Percentiles rank a stretch among this genome's conserved stretches.
Evolutionary conservation across 2,888 invertebrate species (phyloP).

Genomic region (Eumerus sabulonum): DNA sequence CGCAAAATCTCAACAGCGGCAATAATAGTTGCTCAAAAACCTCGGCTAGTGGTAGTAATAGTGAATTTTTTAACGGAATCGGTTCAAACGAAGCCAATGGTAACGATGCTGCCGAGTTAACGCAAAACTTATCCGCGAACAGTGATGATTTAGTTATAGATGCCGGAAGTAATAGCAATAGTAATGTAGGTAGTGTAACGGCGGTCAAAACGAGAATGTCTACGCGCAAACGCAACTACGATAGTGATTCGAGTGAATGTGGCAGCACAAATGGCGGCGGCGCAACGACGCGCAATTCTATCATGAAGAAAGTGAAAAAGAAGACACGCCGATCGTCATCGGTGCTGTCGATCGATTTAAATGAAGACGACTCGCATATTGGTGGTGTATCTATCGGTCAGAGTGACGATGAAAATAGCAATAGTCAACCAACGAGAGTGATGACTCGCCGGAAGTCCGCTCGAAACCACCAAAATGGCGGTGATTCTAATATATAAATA

Average conservation of each 20-base stretch:
- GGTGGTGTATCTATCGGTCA: conserved; percentile 66
- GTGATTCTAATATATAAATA: conserved; percentile 61
- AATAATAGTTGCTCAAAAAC: conserved; percentile 68
- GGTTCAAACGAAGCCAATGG: conserved; percentile 57
- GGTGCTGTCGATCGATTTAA: conserved; percentile 70
- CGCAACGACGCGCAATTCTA: conserved; percentile 36
- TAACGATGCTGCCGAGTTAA: conserved; percentile 48
- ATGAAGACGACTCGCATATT: conserved; percentile 71
- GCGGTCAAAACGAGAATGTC: conserved; percentile 64
- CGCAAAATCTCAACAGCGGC: conserved; percentile 68
- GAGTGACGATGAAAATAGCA: conserved; percentile 61
- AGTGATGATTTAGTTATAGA: conserved; percentile 59
- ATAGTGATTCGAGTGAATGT: conserved; percentile 71
- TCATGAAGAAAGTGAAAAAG: conserved; percentile 67
- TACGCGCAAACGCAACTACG: conserved; percentile 76
- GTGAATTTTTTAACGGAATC: conserved; percentile 60
- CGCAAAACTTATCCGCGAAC: conserved; percentile 52
- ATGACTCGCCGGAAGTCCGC: conserved; percentile 70
- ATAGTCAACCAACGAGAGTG: conserved; percentile 65
- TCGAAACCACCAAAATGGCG: conserved; percentile 68
- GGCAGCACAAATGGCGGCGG: conserved; percentile 63
- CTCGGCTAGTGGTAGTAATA: conserved; percentile 49
- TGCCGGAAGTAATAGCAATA: conserved; percentile 63
- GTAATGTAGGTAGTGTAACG: conserved; percentile 42
- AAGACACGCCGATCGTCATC: conserved; percentile 70